phyloP scores from a whole-genome alignment of 2,888 invertebrate species.

The Lasioglossum marginatum region DNA sequence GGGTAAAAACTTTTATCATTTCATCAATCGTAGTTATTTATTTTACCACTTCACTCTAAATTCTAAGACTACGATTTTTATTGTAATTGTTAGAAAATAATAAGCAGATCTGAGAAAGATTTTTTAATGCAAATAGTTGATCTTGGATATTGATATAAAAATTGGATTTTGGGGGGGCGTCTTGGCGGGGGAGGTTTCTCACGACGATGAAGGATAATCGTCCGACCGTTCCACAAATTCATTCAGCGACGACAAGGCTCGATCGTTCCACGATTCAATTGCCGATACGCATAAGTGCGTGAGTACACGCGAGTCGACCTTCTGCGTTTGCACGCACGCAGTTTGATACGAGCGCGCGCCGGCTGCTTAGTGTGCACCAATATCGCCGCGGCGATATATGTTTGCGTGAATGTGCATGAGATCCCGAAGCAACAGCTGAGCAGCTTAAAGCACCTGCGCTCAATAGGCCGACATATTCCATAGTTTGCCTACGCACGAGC shows the following conservation, averaged over 20 bases:
- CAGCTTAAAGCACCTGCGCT: constrained; percentile 80
- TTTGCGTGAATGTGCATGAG: constrained; percentile 64
- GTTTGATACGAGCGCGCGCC: constrained; percentile 30
- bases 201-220: constrained; percentile 24
- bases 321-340: constrained; percentile 61
- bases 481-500: constrained; percentile 72
- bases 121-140: background rate
- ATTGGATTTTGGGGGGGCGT: background rate
- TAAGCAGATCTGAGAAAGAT: background rate
- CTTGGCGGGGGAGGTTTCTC: background rate
- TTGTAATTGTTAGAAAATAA: background rate
- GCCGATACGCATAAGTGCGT: constrained; percentile 71
- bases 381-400: constrained; percentile 53
- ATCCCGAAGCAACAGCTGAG: constrained; percentile 81
- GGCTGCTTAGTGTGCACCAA: constrained; percentile 59
- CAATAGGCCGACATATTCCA: constrained; percentile 74
- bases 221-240: constrained; percentile 43
- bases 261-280: constrained; percentile 69
- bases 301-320: constrained; percentile 63
- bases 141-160: background rate
- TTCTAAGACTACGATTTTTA: background rate
- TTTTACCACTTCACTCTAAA: background rate
- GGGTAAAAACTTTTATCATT: background rate
- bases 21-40: background rate
- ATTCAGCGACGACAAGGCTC: constrained; percentile 57